These are phyloP conservation scores for Bubo blakistoni DNA, from an alignment of 2,113 vertebrate species.

Conservation along the genomic window DNA sequence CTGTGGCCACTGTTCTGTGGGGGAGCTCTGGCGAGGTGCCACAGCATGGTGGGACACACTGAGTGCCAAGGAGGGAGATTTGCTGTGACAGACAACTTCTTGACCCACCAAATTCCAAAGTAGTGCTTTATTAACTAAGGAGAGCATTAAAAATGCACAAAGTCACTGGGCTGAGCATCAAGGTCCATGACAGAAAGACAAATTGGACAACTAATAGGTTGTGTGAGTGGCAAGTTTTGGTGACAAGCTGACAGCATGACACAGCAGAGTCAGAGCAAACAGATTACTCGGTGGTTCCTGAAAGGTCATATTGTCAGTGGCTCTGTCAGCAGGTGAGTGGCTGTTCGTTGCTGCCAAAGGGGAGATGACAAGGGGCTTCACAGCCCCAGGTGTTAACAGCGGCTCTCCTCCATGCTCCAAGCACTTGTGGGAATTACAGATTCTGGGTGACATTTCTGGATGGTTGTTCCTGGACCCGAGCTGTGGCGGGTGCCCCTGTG, in stretches of 20 bases:
- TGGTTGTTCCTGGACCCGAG: not conserved
- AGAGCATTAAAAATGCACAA: conserved; percentile 14
- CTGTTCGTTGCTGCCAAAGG: rapidly evolving
- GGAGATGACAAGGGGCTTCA: not conserved
- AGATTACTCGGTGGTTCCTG: not conserved
- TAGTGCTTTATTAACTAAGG: not conserved
- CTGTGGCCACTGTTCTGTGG: not conserved
- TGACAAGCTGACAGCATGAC: conserved; percentile 30
- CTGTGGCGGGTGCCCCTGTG: not conserved
- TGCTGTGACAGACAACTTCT: not conserved
- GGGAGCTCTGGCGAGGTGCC: not conserved
- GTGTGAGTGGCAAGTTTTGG: conserved; percentile 9
- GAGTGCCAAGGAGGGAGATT: not conserved
- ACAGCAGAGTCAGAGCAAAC: not conserved
- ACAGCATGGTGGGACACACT: not conserved
- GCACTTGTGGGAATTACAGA: rapidly evolving
- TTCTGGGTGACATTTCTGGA: not conserved
- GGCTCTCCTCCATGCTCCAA: not conserved
- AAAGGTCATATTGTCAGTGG: not conserved
- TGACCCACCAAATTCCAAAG: not conserved
- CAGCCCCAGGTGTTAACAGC: not conserved
- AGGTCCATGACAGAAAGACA: conserved; percentile 24
- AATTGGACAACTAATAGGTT: conserved; percentile 39
- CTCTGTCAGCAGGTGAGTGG: rapidly evolving
- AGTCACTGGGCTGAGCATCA: conserved; percentile 5